A percentile compares a stretch with the other conserved stretches of the same genome.
These are phyloP conservation scores for Vulpes vulpes DNA, from an alignment of 2,113 vertebrate species.

Conservation along the genomic window DNA sequence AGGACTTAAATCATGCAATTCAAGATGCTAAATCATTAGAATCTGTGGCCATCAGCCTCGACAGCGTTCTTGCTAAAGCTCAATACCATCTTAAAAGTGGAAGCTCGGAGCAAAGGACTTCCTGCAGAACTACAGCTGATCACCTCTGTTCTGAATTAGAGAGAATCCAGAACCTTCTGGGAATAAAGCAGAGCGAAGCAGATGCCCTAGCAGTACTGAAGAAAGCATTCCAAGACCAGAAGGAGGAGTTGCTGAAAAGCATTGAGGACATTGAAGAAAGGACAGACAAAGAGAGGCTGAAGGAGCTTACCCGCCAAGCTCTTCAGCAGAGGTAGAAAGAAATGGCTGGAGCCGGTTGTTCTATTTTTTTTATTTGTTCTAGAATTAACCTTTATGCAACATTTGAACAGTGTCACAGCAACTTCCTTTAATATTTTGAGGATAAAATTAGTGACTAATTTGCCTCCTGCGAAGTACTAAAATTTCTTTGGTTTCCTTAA, in stretches of 20 bases:
- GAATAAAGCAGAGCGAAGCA: conserved; percentile 96
- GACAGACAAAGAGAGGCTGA: conserved; percentile 87
- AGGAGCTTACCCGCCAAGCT: conserved; percentile 91
- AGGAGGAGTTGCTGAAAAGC: conserved; percentile 92
- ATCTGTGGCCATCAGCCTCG: conserved; percentile 90
- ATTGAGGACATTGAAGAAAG: conserved; percentile 93
- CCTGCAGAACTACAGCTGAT: conserved; percentile 92
- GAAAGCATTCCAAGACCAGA: conserved; percentile 92
- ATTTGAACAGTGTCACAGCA: neutral
- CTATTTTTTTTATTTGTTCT: neutral
- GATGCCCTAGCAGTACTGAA: conserved; percentile 91
- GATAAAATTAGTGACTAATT: conserved; percentile 2
- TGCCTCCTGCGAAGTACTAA: neutral
- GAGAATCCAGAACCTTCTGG: conserved; percentile 92
- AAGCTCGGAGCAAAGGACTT: conserved; percentile 89
- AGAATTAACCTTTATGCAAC: neutral
- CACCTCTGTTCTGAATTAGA: conserved; percentile 90
- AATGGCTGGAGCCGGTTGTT: rapidly evolving
- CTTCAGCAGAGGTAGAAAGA: conserved; percentile 94
- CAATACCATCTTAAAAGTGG: conserved; percentile 91
- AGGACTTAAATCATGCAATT: conserved; percentile 86
- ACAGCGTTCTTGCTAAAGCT: conserved; percentile 92
- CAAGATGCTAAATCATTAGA: conserved; percentile 90
- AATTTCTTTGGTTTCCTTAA: neutral
- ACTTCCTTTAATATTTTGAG: neutral